phyloP scores from a whole-genome alignment of 92 coral and sea anemone genomes.

The Phenganax marumi region DNA sequence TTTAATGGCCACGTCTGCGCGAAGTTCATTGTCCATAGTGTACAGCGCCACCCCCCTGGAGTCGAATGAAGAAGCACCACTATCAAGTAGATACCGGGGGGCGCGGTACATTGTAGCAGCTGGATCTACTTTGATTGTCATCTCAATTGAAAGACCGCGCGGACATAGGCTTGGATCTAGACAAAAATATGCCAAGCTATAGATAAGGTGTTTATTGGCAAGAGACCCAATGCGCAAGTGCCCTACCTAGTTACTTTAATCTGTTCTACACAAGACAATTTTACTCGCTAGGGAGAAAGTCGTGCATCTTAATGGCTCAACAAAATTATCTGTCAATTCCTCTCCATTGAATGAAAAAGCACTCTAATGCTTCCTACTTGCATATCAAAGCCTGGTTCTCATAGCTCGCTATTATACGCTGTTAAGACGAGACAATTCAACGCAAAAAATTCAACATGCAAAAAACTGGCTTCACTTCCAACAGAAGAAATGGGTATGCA shows the following conservation, averaged over 20 bases:
- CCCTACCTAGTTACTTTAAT: background rate
- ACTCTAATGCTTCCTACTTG: too few species aligned
- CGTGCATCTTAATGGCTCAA: too few species aligned
- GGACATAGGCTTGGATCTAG: constrained; percentile 86
- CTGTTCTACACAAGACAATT: background rate
- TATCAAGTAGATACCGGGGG: constrained; percentile 82
- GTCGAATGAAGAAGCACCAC: constrained; percentile 94
- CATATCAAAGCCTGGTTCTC: too few species aligned
- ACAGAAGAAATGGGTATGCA: too few species aligned
- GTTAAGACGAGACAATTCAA: background rate
- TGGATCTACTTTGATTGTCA: constrained; percentile 81
- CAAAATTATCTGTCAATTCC: too few species aligned
- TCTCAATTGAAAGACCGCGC: constrained; percentile 87
- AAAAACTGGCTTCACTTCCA: too few species aligned
- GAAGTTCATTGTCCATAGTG: constrained; percentile 72
- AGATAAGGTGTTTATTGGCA: too few species aligned
- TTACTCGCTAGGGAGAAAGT: too few species aligned
- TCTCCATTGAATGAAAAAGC: too few species aligned
- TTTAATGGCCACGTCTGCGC: constrained; percentile 89
- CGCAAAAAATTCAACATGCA: too few species aligned
- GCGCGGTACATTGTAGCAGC: constrained; percentile 65
- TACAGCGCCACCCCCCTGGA: constrained; percentile 93
- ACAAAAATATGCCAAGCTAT: background rate
- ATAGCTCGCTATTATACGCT: background rate
- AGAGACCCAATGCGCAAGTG: background rate